Percentiles rank a stretch among this genome's conserved stretches.
phyloP scores from a whole-genome alignment of 2,797 vertebrate species.

The Nannoperca obscura region DNA sequence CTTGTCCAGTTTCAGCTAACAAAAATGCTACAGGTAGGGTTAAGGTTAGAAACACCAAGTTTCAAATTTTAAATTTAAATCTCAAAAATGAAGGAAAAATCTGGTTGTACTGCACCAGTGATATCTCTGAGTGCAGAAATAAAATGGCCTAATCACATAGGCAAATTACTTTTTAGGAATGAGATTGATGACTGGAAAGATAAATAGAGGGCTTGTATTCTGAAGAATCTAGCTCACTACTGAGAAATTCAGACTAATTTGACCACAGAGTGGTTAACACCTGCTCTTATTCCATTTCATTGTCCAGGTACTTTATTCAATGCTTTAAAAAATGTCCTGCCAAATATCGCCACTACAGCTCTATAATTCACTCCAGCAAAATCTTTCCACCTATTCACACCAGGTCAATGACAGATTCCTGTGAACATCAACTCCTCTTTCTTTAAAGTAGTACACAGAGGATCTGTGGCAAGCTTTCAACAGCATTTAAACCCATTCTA shows the following conservation, averaged over 20 bases:
- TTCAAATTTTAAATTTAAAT: conserved; percentile 29
- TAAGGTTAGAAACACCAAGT: too few species aligned
- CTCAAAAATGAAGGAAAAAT: conserved; percentile 2
- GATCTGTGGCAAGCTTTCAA: conserved; percentile 31
- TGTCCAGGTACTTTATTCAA: not conserved
- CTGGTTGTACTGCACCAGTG: conserved; percentile 7
- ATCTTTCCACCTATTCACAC: conserved; percentile 36
- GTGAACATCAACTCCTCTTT: conserved; percentile 37
- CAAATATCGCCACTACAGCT: conserved; percentile 8
- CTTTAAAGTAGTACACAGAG: conserved; percentile 27
- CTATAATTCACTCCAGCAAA: conserved; percentile 13
- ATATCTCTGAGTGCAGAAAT: conserved; percentile 13
- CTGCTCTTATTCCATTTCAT: conserved; percentile 3
- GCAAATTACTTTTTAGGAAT: conserved; percentile 8
- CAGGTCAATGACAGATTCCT: conserved; percentile 40
- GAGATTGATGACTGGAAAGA: not conserved
- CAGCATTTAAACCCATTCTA: conserved; percentile 28
- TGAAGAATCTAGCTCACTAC: not conserved
- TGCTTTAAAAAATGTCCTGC: conserved; percentile 9
- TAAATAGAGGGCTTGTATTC: not conserved
- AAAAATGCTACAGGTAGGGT: conserved; percentile 81
- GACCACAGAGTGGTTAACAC: conserved; percentile 6
- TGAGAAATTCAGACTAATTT: not conserved
- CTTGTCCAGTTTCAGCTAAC: conserved; percentile 30
- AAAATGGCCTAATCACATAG: conserved; percentile 1